phyloP scores from a whole-genome alignment of 2,888 invertebrate species.

The Neocrepidodera transversa region DNA sequence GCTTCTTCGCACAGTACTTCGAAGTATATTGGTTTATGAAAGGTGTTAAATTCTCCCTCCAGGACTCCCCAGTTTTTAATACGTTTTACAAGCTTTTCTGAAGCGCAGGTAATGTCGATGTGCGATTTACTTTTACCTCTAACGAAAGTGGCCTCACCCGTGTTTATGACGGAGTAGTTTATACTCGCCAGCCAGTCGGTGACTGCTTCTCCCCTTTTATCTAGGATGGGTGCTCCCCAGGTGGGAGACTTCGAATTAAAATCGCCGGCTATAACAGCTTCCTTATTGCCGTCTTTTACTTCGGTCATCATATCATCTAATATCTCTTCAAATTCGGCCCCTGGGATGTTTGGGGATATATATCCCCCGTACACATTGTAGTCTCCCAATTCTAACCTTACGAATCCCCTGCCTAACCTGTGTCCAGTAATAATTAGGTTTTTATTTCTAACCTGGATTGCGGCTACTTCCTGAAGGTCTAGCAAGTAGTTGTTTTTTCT shows the following conservation, averaged over 20 bases:
- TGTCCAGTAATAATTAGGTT: too few species aligned
- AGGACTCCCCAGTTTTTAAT: too few species aligned
- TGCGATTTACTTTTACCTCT: slow-evolving; percentile 13
- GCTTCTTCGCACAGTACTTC: too few species aligned
- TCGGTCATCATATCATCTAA: neutral
- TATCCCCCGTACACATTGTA: neutral
- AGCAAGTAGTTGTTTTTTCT: too few species aligned
- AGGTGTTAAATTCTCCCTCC: too few species aligned
- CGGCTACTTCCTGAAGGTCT: too few species aligned
- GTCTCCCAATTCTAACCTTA: neutral
- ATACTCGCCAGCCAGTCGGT: too few species aligned
- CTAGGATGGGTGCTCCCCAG: neutral
- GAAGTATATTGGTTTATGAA: too few species aligned
- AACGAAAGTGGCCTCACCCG: neutral
- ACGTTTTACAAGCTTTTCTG: too few species aligned
- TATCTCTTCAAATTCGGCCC: neutral
- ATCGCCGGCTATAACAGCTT: neutral
- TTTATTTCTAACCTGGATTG: too few species aligned
- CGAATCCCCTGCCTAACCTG: neutral
- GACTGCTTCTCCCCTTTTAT: neutral
- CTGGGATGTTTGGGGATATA: neutral
- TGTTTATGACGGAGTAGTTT: too few species aligned
- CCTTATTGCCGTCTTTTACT: neutral
- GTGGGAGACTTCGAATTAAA: neutral
- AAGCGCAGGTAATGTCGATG: too few species aligned